Evolutionary conservation across 2,888 invertebrate genomes (phyloP).

Genomic region (Acronicta aceris): DNA sequence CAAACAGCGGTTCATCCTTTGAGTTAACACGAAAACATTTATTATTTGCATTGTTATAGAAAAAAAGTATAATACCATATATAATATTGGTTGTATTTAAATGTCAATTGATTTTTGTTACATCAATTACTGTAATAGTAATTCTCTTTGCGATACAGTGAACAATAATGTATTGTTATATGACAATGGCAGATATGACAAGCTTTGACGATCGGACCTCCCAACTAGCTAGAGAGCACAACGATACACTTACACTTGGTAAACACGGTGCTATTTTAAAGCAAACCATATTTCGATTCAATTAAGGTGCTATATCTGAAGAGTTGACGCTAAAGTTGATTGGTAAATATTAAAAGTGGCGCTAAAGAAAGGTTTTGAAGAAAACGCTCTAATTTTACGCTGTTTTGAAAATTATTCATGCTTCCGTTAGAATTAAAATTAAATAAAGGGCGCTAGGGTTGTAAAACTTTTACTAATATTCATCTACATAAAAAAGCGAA

Average conservation of each 20-base stretch:
- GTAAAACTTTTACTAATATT: not conserved
- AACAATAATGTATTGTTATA: conserved; percentile 65
- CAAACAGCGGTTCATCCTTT: conserved; percentile 22
- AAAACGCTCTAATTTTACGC: conserved; percentile 71
- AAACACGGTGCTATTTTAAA: not conserved
- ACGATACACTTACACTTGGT: conserved; percentile 3
- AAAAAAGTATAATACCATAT: conserved; percentile 35
- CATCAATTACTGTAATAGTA: conserved; percentile 74
- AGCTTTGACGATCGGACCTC: conserved; percentile 79
- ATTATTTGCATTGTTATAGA: conserved; percentile 25
- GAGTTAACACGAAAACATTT: conserved; percentile 27
- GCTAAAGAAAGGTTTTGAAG: conserved; percentile 64
- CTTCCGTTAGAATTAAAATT: conserved; percentile 58
- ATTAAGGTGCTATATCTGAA: not conserved
- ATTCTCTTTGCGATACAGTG: conserved; percentile 73
- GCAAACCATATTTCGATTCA: not conserved
- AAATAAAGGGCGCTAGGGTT: conserved; percentile 11
- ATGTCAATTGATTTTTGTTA: conserved; percentile 71
- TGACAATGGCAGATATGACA: conserved; percentile 77
- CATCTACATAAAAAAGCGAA: too few species aligned
- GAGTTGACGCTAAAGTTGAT: not conserved
- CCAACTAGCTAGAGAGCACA: conserved; percentile 58
- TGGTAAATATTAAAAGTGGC: conserved; percentile 60
- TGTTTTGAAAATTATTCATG: conserved; percentile 62
- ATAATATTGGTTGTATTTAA: conserved; percentile 29